Evolutionary conservation across 1,140 invertebrate genomes (phyloP), one percentile per base, ranked within the genome.

Genomic region (Drosophila asahinai): DNA sequence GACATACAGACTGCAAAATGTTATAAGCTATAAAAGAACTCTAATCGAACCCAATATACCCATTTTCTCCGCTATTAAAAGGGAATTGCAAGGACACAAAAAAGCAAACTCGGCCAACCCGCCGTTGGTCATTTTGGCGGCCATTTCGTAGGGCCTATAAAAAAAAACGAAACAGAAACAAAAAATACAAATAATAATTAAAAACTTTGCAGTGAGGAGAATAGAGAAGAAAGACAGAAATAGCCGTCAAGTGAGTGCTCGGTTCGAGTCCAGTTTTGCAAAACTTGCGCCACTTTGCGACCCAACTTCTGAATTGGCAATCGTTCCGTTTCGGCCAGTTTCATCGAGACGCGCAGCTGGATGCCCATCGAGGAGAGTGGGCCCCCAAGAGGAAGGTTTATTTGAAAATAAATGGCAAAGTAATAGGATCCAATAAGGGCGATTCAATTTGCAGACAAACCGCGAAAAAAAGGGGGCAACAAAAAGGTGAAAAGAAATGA

Each of bases 401-500:
- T 70, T 70, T 51, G 67, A 54, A 71, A 71, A 68, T 68, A 71
- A 71, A 71, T 71, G 64, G 64, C 64, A 48, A 71, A 71, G 67
- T 71, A 71, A 55, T 71, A 48, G 64, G 38, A 71, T 71, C 42
- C 67, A 71, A 71, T 71, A 68, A 71, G 25, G 25, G 40, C 49
- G 64, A 71, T 71, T 71, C 64, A 55, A 71, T 71, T 65, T 36
- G 22, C 64, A 27, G 42, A 9, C 40, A 36, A 45, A 33, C 63
- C 63, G 40, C 30, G 57, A 63, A 45, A 63, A 15, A 11, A 11
- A 43, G 36, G 49, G 22, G 19, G 47, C 38, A 33, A 5, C 9
- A 43, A 55, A 2, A 36, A 59, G 60, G 60, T 27, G 15, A 38
- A 55, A 38, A 19, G n/a, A 3, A 45, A 54, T 36, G 30, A 15